Base-by-base conservation (phyloP, 2,888 invertebrate genomes). In the Lithosia quadra region DNA sequence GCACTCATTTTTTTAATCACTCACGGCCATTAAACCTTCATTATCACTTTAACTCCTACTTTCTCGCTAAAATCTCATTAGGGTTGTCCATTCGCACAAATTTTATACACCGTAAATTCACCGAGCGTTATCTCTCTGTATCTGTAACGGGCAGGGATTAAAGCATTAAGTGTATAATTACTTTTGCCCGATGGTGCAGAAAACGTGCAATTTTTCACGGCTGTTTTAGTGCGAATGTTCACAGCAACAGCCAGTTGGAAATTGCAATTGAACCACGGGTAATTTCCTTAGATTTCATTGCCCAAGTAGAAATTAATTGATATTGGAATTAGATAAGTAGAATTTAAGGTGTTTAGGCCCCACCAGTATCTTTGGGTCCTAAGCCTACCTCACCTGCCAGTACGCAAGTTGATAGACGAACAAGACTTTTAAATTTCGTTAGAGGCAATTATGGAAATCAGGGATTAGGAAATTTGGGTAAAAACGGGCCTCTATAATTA, bases 141-240 rank as follows among this genome's bases (percentile, higher is more conserved):
- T 76, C 67, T 63, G 57, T 28, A 57, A 21, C 62, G 67, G 66
- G 39, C 65, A 66, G 63, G 69, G 63, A 63, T 70, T 24, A 49
- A 3, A 21, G 76, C 62, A 76, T 80, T 76, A 76, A 67, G 36
- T n/a, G 21, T 55, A 53, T 49, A 70, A 76, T 78, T 76, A 69
- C 63, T 62, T 61, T 65, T 60, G 61, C 65, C 67, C 60, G 63
- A 61, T 72, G 66, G 36, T 33, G 43, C 49, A 39, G 63, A 65
- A 77, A 72, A 68, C 34, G 49, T 43, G 43, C 39, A 49, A 71
- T 75, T 72, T 49, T 69, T 71, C 28, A 69, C 57, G 28, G 34
- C 21, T 18, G 22, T 67, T 67, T 58, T 34, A 49, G 21, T 34
- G 7, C 2, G 43, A 43, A 49, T n/a, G 18, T 18, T 15, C 18